These are phyloP conservation scores for Sesamia inferens DNA, from an alignment of 2,888 invertebrate species.

Conservation along the genomic window DNA sequence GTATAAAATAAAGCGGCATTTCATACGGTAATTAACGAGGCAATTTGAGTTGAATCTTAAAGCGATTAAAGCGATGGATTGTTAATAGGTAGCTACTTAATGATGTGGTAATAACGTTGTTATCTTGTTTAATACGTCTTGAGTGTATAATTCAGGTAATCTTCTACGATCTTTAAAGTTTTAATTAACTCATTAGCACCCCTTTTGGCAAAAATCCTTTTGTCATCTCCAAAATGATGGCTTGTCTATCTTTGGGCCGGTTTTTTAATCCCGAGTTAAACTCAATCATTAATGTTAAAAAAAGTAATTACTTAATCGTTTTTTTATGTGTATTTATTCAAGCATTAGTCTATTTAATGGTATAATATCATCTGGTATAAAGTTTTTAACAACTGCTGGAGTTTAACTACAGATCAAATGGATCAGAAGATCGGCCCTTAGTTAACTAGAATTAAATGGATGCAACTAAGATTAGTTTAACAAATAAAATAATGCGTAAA, in stretches of 20 bases:
- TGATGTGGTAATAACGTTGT: conserved; percentile 10
- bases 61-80: conserved; percentile 40
- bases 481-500: background rate
- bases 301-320: no score
- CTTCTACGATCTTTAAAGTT: background rate
- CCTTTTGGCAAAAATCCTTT: background rate
- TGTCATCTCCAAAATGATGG: background rate
- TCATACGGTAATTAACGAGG: conserved; percentile 58
- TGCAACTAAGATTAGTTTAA: background rate
- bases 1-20: conserved; percentile 54
- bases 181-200: background rate
- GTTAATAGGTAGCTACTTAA: conserved; percentile 14
- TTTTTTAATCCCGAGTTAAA: no score
- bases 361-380: no score
- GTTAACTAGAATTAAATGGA: background rate
- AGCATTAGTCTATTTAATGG: no score
- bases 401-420: no score
- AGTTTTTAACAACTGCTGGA: no score
- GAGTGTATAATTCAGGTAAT: conserved; percentile 23
- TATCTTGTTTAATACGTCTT: conserved; percentile 12
- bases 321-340: no score
- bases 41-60: conserved; percentile 53
- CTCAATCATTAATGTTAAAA: no score
- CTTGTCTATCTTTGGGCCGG: background rate
- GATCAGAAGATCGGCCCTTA: background rate